Evolutionary conservation across 2,797 vertebrate species (phyloP).

Genomic region (Lutra lutra): DNA sequence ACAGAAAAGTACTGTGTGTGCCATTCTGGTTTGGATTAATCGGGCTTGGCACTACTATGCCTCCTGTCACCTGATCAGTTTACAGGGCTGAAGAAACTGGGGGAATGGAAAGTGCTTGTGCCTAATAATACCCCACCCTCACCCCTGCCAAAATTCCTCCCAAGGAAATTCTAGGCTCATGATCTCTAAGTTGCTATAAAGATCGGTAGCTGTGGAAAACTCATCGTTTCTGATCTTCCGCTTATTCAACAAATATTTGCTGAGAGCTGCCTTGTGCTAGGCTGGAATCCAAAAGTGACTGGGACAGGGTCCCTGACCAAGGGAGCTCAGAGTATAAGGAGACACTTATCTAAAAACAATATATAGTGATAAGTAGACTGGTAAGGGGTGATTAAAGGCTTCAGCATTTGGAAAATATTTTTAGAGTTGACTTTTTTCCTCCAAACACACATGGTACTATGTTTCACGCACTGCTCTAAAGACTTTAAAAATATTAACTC

Average conservation of each 20-base stretch:
- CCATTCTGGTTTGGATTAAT: constrained; percentile 57
- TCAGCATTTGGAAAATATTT: constrained; percentile 24
- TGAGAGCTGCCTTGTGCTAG: neutral
- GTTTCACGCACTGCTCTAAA: neutral
- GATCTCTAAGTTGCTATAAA: neutral
- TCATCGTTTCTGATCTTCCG: neutral
- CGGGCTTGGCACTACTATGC: constrained; percentile 40
- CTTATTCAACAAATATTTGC: neutral
- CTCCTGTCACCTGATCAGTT: constrained; percentile 61
- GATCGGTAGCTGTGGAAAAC: neutral
- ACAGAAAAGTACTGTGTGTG: constrained; percentile 37
- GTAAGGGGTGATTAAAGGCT: neutral
- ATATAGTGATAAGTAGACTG: neutral
- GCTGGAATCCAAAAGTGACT: neutral
- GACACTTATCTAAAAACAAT: neutral
- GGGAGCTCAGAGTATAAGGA: neutral
- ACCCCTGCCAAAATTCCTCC: constrained; percentile 14
- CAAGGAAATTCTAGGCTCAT: neutral
- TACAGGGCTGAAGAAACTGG: constrained; percentile 28
- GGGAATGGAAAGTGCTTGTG: constrained; percentile 47
- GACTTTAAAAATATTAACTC: constrained; percentile 6
- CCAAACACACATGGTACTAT: neutral
- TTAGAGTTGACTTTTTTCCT: neutral
- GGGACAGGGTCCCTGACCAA: neutral
- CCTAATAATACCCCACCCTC: neutral